These are phyloP conservation scores for Oceanodroma leucorhoa DNA, from an alignment of 2,797 vertebrate genomes.

Conservation along the genomic window DNA sequence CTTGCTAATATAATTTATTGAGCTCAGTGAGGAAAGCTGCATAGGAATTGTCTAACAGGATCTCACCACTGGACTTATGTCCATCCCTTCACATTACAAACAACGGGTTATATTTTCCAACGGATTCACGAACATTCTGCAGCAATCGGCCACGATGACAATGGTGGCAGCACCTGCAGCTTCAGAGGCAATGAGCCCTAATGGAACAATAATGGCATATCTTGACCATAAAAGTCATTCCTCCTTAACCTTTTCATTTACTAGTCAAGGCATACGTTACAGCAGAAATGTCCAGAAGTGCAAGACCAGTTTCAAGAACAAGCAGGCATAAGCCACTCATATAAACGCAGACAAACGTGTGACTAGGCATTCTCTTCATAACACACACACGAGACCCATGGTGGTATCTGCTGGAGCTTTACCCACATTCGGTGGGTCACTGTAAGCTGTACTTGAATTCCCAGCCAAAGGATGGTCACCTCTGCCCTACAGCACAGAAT, in stretches of 20 bases:
- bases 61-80: accelerated
- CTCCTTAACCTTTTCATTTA: background rate
- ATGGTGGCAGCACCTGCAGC: background rate
- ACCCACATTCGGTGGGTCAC: accelerated
- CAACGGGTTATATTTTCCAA: background rate
- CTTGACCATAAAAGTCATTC: background rate
- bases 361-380: background rate
- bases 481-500: background rate
- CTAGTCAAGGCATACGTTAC: background rate
- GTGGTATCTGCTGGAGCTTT: background rate
- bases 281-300: background rate
- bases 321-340: background rate
- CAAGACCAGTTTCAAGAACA: background rate
- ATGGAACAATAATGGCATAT: background rate
- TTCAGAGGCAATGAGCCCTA: background rate
- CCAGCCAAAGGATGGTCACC: background rate
- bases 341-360: background rate
- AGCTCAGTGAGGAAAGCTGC: background rate
- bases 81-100: background rate
- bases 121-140: background rate
- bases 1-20: background rate
- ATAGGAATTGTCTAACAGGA: background rate
- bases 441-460: background rate
- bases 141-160: background rate
- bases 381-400: background rate